phyloP scores from a whole-genome alignment of 2,888 invertebrate genomes.

The Euproctis similis region DNA sequence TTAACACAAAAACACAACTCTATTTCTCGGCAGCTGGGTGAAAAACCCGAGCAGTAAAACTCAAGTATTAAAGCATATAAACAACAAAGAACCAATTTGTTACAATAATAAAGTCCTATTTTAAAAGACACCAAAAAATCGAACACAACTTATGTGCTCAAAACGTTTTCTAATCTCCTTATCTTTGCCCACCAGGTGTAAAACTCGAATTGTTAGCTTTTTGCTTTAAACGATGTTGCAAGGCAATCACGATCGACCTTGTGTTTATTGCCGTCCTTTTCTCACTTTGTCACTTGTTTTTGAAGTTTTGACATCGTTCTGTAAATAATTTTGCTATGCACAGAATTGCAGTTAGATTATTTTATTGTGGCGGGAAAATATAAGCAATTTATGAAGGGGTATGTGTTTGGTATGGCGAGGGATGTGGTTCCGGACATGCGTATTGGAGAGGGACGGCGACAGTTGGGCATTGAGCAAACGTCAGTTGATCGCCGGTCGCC shows the following conservation, averaged over 20 bases:
- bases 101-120: neutral
- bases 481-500: constrained; percentile 61
- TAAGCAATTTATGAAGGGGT: constrained; percentile 27
- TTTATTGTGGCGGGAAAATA: constrained; percentile 20
- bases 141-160: constrained; percentile 27
- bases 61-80: too few species aligned
- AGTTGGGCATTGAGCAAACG: constrained; percentile 41
- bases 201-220: constrained; percentile 41
- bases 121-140: constrained; percentile 20
- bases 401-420: constrained; percentile 43
- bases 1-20: too few species aligned
- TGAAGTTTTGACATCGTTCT: too few species aligned
- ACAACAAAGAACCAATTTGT: too few species aligned
- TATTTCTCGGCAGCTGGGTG: too few species aligned
- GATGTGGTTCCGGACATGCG: constrained; percentile 67
- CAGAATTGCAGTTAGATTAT: constrained; percentile 18
- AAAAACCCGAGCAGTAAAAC: too few species aligned
- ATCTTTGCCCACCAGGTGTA: constrained; percentile 55
- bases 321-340: constrained; percentile 12
- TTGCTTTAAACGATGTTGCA: constrained; percentile 43
- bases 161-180: constrained; percentile 44
- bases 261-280: constrained; percentile 40
- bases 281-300: constrained; percentile 14
- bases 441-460: constrained; percentile 61
- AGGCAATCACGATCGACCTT: constrained; percentile 59